Conservation (phyloP, 2,888 invertebrate genomes). For the Harpalus rufipes region DNA sequence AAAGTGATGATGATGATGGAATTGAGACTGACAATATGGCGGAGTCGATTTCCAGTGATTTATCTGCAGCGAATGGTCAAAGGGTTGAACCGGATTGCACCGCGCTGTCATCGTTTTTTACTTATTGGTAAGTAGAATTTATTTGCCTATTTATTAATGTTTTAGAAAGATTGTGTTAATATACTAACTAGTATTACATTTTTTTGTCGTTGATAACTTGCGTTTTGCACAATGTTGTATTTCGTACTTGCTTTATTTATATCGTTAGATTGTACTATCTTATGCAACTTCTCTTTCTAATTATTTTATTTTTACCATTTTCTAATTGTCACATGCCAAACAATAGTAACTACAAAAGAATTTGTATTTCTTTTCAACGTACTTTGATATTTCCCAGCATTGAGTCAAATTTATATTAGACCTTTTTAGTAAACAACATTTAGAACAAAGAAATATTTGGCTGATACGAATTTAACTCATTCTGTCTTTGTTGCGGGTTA, state of each 20-base stretch:
- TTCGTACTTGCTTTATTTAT: neutral
- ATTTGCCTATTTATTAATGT: neutral
- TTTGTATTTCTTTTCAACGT: conserved; percentile 9
- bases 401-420: conserved; percentile 33
- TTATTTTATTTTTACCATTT: conserved; percentile 50
- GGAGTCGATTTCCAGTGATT: conserved; percentile 64
- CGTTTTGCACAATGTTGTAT: neutral
- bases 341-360: conserved; percentile 21
- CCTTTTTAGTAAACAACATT: conserved; percentile 45
- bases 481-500: conserved; percentile 23
- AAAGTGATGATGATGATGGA: conserved; percentile 58
- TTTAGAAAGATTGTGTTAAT: too few species aligned
- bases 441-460: conserved; percentile 49
- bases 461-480: neutral
- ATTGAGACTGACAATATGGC: conserved; percentile 65
- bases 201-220: neutral
- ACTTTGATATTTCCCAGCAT: conserved; percentile 6
- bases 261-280: neutral
- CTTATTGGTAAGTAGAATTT: conserved; percentile 75
- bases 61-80: conserved; percentile 47
- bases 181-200: neutral
- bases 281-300: neutral
- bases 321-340: conserved; percentile 22
- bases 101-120: conserved; percentile 76
- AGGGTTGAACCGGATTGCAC: conserved; percentile 75